phyloP scores from a whole-genome alignment of 2,113 vertebrate species.

The Pangasianodon hypophthalmus region DNA sequence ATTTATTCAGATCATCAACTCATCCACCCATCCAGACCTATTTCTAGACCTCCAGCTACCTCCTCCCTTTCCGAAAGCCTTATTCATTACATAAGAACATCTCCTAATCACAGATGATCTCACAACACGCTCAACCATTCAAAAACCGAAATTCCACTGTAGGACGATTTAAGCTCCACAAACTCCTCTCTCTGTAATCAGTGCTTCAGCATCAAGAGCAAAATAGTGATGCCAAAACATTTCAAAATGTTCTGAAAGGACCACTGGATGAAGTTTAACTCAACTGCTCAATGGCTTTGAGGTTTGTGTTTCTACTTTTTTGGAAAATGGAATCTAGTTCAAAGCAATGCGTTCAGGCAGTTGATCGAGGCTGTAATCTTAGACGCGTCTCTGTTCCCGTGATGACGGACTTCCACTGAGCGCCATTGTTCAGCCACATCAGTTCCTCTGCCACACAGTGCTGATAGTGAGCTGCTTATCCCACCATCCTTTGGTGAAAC shows the following conservation, averaged over 20 bases:
- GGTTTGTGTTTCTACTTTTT: conserved; percentile 27
- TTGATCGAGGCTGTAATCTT: conserved; percentile 35
- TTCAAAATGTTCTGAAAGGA: conserved; percentile 25
- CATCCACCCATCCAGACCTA: neutral
- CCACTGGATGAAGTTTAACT: conserved; percentile 19
- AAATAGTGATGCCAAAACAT: conserved; percentile 18
- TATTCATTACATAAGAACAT: neutral
- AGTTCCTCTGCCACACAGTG: conserved; percentile 10
- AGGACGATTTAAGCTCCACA: conserved; percentile 17
- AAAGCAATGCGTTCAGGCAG: neutral
- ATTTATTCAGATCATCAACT: neutral
- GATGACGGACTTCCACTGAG: conserved; percentile 22
- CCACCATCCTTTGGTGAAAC: neutral
- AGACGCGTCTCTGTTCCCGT: conserved; percentile 9
- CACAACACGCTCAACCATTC: neutral
- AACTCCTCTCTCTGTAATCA: conserved; percentile 37
- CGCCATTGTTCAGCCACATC: conserved; percentile 14
- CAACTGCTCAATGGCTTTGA: neutral
- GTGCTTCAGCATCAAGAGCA: conserved; percentile 5
- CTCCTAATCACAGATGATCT: neutral
- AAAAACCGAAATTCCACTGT: conserved; percentile 11
- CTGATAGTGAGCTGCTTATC: conserved; percentile 39
- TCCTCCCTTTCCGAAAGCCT: neutral
- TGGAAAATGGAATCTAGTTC: conserved; percentile 25
- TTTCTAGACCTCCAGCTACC: neutral